phyloP scores from a whole-genome alignment of 2,888 invertebrate species.

The Pollenia griseotomentosa region DNA sequence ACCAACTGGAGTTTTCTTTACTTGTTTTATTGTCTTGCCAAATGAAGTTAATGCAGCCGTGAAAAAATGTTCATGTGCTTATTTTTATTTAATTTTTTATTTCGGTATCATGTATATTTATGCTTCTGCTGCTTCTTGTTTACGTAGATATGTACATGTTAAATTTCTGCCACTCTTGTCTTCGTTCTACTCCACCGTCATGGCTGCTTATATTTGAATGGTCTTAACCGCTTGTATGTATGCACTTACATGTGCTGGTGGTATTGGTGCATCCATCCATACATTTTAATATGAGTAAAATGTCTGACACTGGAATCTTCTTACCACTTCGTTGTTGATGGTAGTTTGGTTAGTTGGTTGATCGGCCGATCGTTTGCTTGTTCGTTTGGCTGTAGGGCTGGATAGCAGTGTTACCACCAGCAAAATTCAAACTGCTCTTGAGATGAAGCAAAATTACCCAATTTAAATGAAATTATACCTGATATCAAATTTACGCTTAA shows the following conservation, averaged over 20 bases:
- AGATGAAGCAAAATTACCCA: no score
- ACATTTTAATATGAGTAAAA: slow-evolving; percentile 10
- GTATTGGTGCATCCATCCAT: slow-evolving; percentile 12
- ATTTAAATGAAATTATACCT: no score
- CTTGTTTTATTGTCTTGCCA: slow-evolving; percentile 16
- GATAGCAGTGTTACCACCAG: no score
- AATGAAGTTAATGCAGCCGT: slow-evolving; percentile 47
- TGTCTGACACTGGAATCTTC: slow-evolving; percentile 50
- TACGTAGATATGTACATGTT: slow-evolving; percentile 7
- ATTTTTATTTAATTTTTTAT: slow-evolving; percentile 21
- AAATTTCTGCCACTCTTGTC: slow-evolving; percentile 21
- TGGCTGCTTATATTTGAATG: slow-evolving; percentile 1
- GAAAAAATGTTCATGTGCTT: slow-evolving; percentile 48
- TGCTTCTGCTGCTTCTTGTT: slow-evolving; percentile 36
- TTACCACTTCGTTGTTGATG: slow-evolving; percentile 31
- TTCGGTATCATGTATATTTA: slow-evolving; percentile 36
- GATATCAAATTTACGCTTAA: no score
- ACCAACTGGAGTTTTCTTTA: slow-evolving; percentile 1
- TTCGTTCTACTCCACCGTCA: neutral
- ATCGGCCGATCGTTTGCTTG: slow-evolving; percentile 2
- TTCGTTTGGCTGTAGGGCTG: neutral
- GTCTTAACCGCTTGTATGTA: neutral
- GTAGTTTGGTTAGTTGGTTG: slow-evolving; percentile 6
- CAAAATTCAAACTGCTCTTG: no score
- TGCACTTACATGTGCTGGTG: neutral